Evolutionary conservation across 1,140 invertebrate species (phyloP).

Genomic region (Brachionus manjavacas): DNA sequence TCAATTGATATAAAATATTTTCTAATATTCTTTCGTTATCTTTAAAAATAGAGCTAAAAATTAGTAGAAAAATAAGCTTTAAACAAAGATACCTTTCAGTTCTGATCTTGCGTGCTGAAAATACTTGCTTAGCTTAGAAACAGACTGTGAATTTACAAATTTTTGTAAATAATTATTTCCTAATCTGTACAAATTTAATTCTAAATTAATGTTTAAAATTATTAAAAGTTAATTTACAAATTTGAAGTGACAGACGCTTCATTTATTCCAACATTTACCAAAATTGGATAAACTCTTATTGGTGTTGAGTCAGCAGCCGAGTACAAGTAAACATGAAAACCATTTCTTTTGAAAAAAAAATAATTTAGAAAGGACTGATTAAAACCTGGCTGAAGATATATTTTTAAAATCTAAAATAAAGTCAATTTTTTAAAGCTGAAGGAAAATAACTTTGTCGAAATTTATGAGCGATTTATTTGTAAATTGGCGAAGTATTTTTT

Average conservation of each 20-base stretch:
- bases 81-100: not conserved
- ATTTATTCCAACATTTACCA: slow-evolving; percentile 39
- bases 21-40: not conserved
- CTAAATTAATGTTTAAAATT: not conserved
- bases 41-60: not conserved
- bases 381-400: too few species aligned
- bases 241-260: slow-evolving; percentile 24
- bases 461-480: too few species aligned
- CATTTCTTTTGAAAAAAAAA: not conserved
- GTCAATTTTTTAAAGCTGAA: too few species aligned
- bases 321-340: slow-evolving; percentile 25
- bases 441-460: too few species aligned
- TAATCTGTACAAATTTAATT: not conserved
- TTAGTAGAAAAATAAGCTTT: too few species aligned
- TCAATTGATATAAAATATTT: slow-evolving; percentile 6
- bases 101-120: not conserved
- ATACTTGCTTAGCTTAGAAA: slow-evolving; percentile 24
- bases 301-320: not conserved
- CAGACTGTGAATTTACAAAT: slow-evolving; percentile 5
- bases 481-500: too few species aligned
- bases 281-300: slow-evolving; percentile 25
- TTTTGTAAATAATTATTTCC: slow-evolving; percentile 28
- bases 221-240: not conserved
- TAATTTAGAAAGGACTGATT: too few species aligned
- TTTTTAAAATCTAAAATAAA: too few species aligned